A percentile compares a stretch with the other conserved stretches of the same genome.
phyloP scores from a whole-genome alignment of 2,888 invertebrate species.

The Microctonus brassicae region DNA sequence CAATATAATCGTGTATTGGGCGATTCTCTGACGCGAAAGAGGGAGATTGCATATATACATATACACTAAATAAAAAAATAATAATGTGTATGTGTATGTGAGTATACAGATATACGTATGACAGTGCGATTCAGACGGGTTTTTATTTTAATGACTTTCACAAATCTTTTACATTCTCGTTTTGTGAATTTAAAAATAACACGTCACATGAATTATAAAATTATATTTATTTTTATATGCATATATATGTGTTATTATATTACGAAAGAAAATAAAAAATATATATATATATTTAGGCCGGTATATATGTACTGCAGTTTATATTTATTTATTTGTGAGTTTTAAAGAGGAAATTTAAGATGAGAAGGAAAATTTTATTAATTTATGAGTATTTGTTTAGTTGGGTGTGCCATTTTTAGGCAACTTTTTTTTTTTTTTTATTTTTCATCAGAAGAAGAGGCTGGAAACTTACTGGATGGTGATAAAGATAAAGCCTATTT shows the following conservation, averaged over 20 bases:
- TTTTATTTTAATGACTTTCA: constrained; percentile 28
- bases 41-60: background rate
- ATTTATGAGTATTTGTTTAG: too few relatives aligned
- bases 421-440: too few relatives aligned
- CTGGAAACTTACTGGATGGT: too few relatives aligned
- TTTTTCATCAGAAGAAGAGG: too few relatives aligned
- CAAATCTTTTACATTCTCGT: constrained; percentile 1
- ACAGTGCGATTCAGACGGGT: constrained; percentile 2
- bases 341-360: too few relatives aligned
- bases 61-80: too few relatives aligned
- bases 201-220: background rate
- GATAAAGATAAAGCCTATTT: too few relatives aligned
- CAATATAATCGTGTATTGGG: background rate
- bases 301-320: too few relatives aligned
- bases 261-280: background rate
- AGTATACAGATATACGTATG: background rate
- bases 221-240: background rate
- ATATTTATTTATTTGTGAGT: too few relatives aligned
- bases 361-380: too few relatives aligned
- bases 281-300: background rate
- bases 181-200: constrained; percentile 3
- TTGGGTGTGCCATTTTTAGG: too few relatives aligned
- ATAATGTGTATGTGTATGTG: background rate
- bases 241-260: background rate
- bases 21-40: background rate